A percentile compares a stretch with the other conserved stretches of the same genome.
phyloP scores from a whole-genome alignment of 2,888 invertebrate genomes.

The Crocallis elinguaria region DNA sequence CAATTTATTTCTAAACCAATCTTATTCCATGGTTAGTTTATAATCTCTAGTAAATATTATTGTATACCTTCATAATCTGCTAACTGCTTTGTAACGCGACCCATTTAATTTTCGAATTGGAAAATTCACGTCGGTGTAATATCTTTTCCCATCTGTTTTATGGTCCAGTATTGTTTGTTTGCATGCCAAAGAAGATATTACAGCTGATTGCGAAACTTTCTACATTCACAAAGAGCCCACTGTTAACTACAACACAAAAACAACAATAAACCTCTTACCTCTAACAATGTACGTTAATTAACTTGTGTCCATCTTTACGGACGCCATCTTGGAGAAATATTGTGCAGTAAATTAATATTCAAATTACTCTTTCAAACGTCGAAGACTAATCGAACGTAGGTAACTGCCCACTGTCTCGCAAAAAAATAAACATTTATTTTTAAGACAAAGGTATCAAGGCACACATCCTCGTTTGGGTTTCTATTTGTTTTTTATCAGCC shows the following conservation, averaged over 20 bases:
- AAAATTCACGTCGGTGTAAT: neutral
- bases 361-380: constrained; percentile 78
- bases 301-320: constrained; percentile 50
- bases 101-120: neutral
- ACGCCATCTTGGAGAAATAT: constrained; percentile 69
- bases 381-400: constrained; percentile 63
- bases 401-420: constrained; percentile 43
- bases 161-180: constrained; percentile 9
- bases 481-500: constrained; percentile 23
- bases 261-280: constrained; percentile 53
- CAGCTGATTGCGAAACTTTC: constrained; percentile 33
- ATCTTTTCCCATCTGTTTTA: neutral
- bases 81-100: no score
- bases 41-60: no score
- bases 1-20: no score
- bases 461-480: constrained; percentile 26
- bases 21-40: no score
- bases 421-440: constrained; percentile 22
- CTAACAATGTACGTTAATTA: constrained; percentile 66
- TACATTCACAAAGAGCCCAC: constrained; percentile 45
- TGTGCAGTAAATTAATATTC: constrained; percentile 68
- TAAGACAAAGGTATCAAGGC: constrained; percentile 16
- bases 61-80: no score
- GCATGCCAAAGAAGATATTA: constrained; percentile 6
- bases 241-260: constrained; percentile 49